Percentiles rank a stretch among this genome's conserved stretches.
Evolutionary conservation across 1,140 invertebrate genomes (phyloP).

Genomic region (Ooceraea biroi): DNA sequence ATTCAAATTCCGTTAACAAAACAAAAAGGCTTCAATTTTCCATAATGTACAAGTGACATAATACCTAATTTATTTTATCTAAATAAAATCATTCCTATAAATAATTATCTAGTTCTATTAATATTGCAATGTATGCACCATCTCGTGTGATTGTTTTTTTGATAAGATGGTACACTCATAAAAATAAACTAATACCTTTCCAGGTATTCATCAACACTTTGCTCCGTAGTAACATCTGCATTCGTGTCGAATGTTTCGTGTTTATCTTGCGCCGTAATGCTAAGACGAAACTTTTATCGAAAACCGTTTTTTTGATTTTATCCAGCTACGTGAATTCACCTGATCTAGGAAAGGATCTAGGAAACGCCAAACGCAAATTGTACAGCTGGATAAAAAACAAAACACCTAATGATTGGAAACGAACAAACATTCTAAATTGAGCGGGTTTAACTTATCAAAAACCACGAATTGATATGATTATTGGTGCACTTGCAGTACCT

Average conservation of each 20-base stretch:
- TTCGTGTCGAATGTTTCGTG: constrained; percentile 44
- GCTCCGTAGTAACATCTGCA: constrained; percentile 53
- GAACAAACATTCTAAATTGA: constrained; percentile 54
- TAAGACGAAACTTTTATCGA: constrained; percentile 58
- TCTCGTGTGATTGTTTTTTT: constrained; percentile 40
- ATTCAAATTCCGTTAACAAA: constrained; percentile 40
- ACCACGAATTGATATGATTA: constrained; percentile 76
- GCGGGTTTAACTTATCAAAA: constrained; percentile 63
- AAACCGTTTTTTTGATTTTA: constrained; percentile 70
- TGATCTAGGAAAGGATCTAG: background rate
- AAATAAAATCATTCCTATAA: constrained; percentile 74
- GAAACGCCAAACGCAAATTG: constrained; percentile 30
- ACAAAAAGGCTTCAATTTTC: constrained; percentile 43
- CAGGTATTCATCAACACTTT: constrained; percentile 59
- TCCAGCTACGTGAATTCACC: constrained; percentile 41
- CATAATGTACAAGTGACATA: constrained; percentile 53
- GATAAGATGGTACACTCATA: constrained; percentile 54
- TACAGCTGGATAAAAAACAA: constrained; percentile 19
- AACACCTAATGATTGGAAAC: constrained; percentile 30
- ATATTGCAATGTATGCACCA: constrained; percentile 80
- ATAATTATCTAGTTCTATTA: constrained; percentile 77
- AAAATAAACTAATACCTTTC: constrained; percentile 67
- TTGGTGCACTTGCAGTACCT: constrained; percentile 69
- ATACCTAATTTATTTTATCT: constrained; percentile 66
- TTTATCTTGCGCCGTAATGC: constrained; percentile 58